Evolutionary conservation across 1,140 invertebrate species (phyloP), one percentile per base, ranked within the genome.

Genomic region (Vollenhovia emeryi): DNA sequence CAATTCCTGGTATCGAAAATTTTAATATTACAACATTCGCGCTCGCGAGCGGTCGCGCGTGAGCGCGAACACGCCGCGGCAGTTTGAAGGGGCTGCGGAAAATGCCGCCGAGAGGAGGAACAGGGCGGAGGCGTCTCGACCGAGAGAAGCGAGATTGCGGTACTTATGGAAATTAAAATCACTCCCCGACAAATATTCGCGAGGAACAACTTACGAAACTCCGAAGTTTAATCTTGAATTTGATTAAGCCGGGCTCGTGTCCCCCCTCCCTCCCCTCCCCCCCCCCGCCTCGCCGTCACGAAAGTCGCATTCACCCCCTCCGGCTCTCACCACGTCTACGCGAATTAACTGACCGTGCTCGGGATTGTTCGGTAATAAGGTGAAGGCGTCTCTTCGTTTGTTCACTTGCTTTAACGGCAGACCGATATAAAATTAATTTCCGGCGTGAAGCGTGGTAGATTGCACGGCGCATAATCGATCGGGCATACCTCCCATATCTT

Each of bases 91-190:
- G 21, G 21, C 36, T 73, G 11, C 18, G 9, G 50, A 85, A 85
- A 64, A 74, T 62, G 85, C 75, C 62, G 55, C 18, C 50, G 80
- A 59, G 80, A 59, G 40, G 59, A 57, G 27, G 64, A 80, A 59
- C 40, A 9, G 50, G 2, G 33, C 33, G 33, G 33, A 36, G 3
- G 3, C 3, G 33, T n/a, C n/a, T n/a, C n/a, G 33, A 36, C 15
- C 36, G 68, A 59, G 57, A 60, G 76, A 84, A 73, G 86, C 84
- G 89, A 90, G 87, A 92, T 92, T 90, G 89, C 90, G 78, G 89
- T 92, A 92, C 92, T 94, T 93, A 93, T 93, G 92, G 92, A 93
- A 94, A 94, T 94, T 92, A 93, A 93, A 93, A 93, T 93, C 89
- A 83, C 87, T 90, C 91, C 88, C 86, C 91, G 88, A 92, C 90